phyloP scores from a whole-genome alignment of 1,140 invertebrate species.

The Zophobas atratus region DNA sequence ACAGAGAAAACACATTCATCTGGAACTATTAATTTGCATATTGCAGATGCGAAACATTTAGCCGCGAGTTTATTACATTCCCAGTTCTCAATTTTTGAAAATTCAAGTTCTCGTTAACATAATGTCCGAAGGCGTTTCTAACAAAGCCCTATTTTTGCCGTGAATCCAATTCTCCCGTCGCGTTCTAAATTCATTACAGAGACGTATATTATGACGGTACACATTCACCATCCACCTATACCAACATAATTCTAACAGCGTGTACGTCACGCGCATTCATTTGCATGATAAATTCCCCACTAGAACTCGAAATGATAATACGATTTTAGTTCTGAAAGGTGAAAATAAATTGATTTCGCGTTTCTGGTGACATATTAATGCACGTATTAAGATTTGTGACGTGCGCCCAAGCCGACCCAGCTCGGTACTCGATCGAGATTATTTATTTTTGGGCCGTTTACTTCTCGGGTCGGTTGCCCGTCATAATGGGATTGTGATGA shows the following conservation, averaged over 20 bases:
- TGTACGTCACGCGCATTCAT: conserved; percentile 60
- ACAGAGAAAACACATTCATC: too few species aligned
- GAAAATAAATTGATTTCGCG: conserved; percentile 67
- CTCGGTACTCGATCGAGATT: conserved; percentile 53
- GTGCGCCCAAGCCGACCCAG: conserved; percentile 55
- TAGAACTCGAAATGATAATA: conserved; percentile 64
- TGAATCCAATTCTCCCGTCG: conserved; percentile 32
- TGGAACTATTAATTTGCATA: too few species aligned
- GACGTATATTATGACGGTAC: conserved; percentile 51
- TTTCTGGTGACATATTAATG: conserved; percentile 68
- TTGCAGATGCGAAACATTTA: too few species aligned
- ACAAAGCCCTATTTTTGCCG: conserved; percentile 24
- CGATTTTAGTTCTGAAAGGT: conserved; percentile 65
- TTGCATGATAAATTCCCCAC: conserved; percentile 66
- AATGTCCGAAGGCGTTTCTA: conserved; percentile 7
- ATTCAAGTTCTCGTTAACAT: background rate
- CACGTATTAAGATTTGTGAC: conserved; percentile 66
- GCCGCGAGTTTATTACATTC: too few species aligned
- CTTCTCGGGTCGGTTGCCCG: conserved; percentile 50
- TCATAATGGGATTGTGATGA: conserved; percentile 58
- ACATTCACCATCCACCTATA: conserved; percentile 49
- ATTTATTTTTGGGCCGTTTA: conserved; percentile 53
- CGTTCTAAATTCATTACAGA: conserved; percentile 55
- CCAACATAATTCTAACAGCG: conserved; percentile 49
- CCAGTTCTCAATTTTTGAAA: too few species aligned